Evolutionary conservation across 2,888 invertebrate species (phyloP).

Genomic region (Choristoneura rosaceana): DNA sequence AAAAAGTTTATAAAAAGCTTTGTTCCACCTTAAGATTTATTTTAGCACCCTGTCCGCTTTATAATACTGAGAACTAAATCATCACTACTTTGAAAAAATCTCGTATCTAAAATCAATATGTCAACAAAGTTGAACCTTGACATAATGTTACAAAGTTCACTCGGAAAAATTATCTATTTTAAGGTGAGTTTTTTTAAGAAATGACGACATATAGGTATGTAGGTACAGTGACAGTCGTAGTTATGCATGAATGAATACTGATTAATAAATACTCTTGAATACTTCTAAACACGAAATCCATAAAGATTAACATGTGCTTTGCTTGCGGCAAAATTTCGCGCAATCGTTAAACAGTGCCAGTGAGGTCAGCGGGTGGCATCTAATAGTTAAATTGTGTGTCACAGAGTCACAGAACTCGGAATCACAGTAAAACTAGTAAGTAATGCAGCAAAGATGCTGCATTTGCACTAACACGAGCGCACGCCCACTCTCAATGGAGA

Average conservation of each 20-base stretch:
- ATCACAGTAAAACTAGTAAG: neutral
- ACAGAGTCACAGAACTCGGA: neutral
- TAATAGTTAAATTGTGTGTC: conserved; percentile 13
- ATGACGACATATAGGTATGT: too few relatives aligned
- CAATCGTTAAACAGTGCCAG: conserved; percentile 1
- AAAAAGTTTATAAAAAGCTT: too few relatives aligned
- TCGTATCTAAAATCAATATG: too few relatives aligned
- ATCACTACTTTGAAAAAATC: too few relatives aligned
- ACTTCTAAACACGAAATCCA: conserved; percentile 8
- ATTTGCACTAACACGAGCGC: neutral
- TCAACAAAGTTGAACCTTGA: too few relatives aligned
- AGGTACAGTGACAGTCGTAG: neutral
- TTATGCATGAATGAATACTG: neutral
- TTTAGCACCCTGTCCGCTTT: too few relatives aligned
- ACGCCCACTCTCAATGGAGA: neutral
- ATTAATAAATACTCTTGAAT: too few relatives aligned
- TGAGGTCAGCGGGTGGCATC: conserved; percentile 6
- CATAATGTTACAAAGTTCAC: too few relatives aligned
- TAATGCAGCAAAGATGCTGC: neutral
- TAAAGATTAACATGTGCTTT: neutral
- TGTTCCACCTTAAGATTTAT: too few relatives aligned
- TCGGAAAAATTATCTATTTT: too few relatives aligned
- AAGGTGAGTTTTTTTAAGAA: too few relatives aligned
- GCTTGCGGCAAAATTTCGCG: conserved; percentile 9
- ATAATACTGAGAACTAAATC: too few relatives aligned